Base-by-base conservation (phyloP, 2,888 invertebrate species). In the Crioceris asparagi region DNA sequence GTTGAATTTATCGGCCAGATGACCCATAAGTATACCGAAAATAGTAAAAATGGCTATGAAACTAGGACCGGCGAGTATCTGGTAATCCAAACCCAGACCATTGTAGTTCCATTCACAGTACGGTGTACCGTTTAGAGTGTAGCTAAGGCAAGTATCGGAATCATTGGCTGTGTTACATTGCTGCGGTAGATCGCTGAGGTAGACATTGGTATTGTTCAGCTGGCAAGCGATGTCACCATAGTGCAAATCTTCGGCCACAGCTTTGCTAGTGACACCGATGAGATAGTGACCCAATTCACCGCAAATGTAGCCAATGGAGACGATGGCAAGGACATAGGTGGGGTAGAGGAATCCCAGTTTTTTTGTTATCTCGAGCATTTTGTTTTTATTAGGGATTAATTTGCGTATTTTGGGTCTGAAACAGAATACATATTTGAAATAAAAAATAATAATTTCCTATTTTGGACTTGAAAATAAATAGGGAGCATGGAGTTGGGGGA, bases 31-130 rank as follows among this genome's bases (percentile, higher is more conserved):
- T 7, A 93, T 82, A 1, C 92, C 92, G 21, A 83, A 81, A 32
- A 93, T 71, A 1, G 92, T 92, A 66, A 86, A 93, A 21, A 92
- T 81, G 2, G 88, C 81, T 60, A 93, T 91, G 66, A 90, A 93
- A 47, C 86, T 84, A 0, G 93, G 92, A 0, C 93, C 93, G 1
- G 92, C 92, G 42, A 93, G 66, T 44, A 92, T 77, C 66, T 93
- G 92, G 65, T 93, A 93, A 59, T 90, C 87, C 42, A 90, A 71
- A 8, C 92, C 93, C 36, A 91, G 71, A 0, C 93, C 93, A 57
- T 87, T 91, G 71, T 90, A 90, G 57, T 82, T 83, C 91, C 91
- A 93, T 57, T 86, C 84, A 66, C 93, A 93, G 61, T 84, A 85
- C 4, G 66, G 56, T 0, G 78, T 78, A 0, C 82, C 86, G 53